Percentiles rank a stretch among this genome's conserved stretches.
Evolutionary conservation across 1,140 invertebrate species (phyloP).

Genomic region (Drosophila orena): DNA sequence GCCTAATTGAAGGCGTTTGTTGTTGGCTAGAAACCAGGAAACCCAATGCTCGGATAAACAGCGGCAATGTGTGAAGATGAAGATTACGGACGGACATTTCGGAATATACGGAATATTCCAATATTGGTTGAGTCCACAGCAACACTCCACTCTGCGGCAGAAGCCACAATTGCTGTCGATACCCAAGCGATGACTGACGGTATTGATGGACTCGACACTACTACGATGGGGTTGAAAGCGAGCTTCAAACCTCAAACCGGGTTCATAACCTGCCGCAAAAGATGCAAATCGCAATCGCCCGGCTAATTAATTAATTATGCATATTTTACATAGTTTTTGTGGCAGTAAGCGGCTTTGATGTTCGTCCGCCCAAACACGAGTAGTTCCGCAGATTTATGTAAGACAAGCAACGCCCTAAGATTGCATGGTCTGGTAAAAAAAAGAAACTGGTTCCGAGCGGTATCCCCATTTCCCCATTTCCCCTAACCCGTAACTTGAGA

Average conservation of each 20-base stretch:
- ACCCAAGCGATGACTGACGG: constrained; percentile 26
- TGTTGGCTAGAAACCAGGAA: constrained; percentile 32
- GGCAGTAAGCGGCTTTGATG: constrained; percentile 62
- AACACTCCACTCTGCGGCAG: not conserved
- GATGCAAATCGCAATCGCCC: constrained; percentile 53
- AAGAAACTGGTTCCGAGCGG: constrained; percentile 33
- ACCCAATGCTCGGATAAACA: constrained; percentile 20
- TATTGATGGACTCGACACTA: constrained; percentile 19
- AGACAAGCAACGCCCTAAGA: constrained; percentile 71
- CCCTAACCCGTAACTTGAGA: constrained; percentile 32
- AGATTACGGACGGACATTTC: constrained; percentile 19
- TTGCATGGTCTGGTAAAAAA: constrained; percentile 14
- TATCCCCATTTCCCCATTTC: not conserved
- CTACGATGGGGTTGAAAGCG: constrained; percentile 22
- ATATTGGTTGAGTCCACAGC: constrained; percentile 16
- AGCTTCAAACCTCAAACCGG: constrained; percentile 8
- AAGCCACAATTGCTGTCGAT: constrained; percentile 12
- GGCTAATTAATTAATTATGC: constrained; percentile 80
- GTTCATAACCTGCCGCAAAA: constrained; percentile 41
- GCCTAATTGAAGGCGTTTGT: constrained; percentile 74
- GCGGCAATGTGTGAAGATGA: constrained; percentile 65
- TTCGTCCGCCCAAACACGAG: constrained; percentile 68
- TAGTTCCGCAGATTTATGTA: constrained; percentile 74
- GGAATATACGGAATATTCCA: not conserved
- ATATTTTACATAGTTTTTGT: constrained; percentile 66